Evolutionary conservation across 2,797 vertebrate species (phyloP).

Genomic region (Pantherophis vulpinus): DNA sequence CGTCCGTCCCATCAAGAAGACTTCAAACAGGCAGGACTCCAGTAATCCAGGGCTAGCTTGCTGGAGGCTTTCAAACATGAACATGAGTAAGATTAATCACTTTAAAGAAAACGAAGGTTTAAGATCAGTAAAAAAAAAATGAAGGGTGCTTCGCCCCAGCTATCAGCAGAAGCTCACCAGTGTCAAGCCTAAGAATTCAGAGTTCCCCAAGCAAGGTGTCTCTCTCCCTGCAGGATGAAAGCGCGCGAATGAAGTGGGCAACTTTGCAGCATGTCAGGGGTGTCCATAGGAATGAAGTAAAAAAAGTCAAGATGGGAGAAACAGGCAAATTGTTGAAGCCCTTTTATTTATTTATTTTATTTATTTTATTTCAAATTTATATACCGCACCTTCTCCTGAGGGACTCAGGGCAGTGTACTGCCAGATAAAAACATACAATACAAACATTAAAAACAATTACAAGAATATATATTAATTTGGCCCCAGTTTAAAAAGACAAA

Average conservation of each 20-base stretch:
- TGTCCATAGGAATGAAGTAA: background rate
- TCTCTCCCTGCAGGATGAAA: background rate
- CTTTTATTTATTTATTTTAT: background rate
- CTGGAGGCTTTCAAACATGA: background rate
- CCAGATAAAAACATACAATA: no score
- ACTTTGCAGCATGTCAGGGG: background rate
- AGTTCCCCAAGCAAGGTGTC: background rate
- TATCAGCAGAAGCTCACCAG: background rate
- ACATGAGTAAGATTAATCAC: background rate
- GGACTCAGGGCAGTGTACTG: no score
- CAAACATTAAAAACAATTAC: no score
- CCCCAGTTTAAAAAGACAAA: no score
- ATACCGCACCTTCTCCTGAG: no score
- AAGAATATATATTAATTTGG: no score
- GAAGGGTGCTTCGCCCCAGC: background rate
- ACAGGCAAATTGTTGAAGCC: background rate
- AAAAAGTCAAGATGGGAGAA: background rate
- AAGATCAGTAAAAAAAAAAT: background rate
- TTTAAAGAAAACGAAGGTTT: background rate
- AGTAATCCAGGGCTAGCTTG: background rate
- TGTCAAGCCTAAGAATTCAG: background rate
- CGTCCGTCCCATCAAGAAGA: background rate
- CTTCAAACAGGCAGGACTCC: background rate
- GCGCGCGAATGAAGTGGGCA: background rate
- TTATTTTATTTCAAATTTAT: no score